A percentile compares a stretch with the other conserved stretches of the same genome.
phyloP scores from a whole-genome alignment of 2,888 invertebrate genomes.

The Diplolepis rosae region DNA sequence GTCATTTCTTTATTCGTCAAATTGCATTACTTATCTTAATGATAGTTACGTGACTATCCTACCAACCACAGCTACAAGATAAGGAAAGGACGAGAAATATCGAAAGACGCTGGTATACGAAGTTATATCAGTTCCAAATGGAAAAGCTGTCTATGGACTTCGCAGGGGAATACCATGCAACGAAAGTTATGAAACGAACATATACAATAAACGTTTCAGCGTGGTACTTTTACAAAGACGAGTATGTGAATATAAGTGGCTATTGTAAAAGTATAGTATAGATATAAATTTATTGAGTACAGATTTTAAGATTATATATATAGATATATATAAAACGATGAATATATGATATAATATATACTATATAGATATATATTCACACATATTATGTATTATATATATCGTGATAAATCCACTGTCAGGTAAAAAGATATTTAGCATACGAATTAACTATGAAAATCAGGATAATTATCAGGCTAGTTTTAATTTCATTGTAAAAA shows the following conservation, averaged over 20 bases:
- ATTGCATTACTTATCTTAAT: constrained; percentile 44
- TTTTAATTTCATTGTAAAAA: not conserved
- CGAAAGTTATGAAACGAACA: not conserved
- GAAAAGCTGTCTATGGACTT: not conserved
- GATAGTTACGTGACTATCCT: constrained; percentile 34
- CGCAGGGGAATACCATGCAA: constrained; percentile 1
- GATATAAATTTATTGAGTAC: constrained; percentile 28
- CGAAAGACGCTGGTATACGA: constrained; percentile 32
- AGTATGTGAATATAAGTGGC: constrained; percentile 37
- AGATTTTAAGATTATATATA: constrained; percentile 21
- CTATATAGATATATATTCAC: constrained; percentile 35
- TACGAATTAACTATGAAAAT: not conserved
- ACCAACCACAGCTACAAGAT: constrained; percentile 34
- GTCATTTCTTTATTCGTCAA: constrained; percentile 31
- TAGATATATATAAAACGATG: constrained; percentile 35
- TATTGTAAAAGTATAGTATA: constrained; percentile 42
- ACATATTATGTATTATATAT: constrained; percentile 51
- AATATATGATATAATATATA: constrained; percentile 35
- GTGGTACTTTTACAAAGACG: not conserved
- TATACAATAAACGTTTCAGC: not conserved
- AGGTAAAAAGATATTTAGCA: constrained; percentile 49
- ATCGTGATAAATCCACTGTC: constrained; percentile 38
- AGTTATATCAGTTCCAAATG: not conserved
- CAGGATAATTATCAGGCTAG: constrained; percentile 50
- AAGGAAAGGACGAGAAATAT: constrained; percentile 30